Conservation (phyloP, 2,888 invertebrate species). For the Galeruca laticollis region DNA sequence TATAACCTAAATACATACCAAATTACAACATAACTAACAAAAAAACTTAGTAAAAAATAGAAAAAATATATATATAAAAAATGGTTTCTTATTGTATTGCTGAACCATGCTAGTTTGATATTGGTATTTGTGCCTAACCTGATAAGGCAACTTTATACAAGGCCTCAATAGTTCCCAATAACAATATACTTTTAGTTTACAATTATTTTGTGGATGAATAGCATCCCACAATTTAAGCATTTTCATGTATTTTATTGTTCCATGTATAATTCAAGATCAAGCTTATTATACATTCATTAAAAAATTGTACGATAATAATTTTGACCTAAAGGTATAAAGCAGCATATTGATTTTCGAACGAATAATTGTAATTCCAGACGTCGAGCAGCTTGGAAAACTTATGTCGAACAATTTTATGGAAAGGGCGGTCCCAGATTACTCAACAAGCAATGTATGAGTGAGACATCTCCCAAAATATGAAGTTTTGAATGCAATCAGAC, state of each 20-base stretch:
- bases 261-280: background rate
- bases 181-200: slow-evolving; percentile 9
- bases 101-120: slow-evolving; percentile 19
- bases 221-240: background rate
- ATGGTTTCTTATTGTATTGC: slow-evolving; percentile 28
- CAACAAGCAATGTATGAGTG: too few species aligned
- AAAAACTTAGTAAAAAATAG: slow-evolving; percentile 26
- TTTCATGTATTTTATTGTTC: slow-evolving; percentile 2
- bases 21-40: slow-evolving; percentile 36
- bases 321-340: background rate
- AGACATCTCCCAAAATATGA: too few species aligned
- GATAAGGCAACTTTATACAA: slow-evolving; percentile 36
- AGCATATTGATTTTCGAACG: slow-evolving; percentile 2
- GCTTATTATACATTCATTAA: background rate
- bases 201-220: slow-evolving; percentile 13
- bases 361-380: too few species aligned
- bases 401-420: too few species aligned
- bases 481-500: too few species aligned
- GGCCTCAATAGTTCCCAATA: slow-evolving; percentile 29
- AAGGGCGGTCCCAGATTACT: too few species aligned
- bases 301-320: background rate
- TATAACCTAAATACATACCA: slow-evolving; percentile 29
- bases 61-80: slow-evolving; percentile 29
- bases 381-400: too few species aligned
- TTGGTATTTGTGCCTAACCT: slow-evolving; percentile 31